Conservation (phyloP, 2,888 invertebrate species). For the Tachystola acroxantha region DNA sequence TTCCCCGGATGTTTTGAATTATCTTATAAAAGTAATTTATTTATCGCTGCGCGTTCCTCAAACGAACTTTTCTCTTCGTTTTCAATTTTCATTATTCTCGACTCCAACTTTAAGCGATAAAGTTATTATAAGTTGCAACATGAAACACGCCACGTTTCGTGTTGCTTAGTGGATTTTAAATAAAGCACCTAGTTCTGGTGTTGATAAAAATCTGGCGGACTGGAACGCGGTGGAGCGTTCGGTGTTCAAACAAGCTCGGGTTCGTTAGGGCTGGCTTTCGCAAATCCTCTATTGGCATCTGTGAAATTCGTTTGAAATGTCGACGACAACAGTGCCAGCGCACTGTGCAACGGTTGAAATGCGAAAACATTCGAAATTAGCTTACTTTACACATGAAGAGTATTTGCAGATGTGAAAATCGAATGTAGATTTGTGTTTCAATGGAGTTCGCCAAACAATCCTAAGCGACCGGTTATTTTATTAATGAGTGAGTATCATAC, state of each 20-base stretch:
- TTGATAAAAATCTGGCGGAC: slow-evolving; percentile 31
- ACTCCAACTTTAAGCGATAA: slow-evolving; percentile 8
- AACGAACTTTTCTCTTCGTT: not conserved
- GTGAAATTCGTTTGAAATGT: slow-evolving; percentile 37
- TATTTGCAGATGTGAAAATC: no score
- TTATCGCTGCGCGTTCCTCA: no score
- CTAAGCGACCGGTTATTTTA: no score
- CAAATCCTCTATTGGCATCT: slow-evolving; percentile 47
- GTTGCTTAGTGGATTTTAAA: slow-evolving; percentile 17
- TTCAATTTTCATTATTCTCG: not conserved
- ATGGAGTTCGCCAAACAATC: no score
- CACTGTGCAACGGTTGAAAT: slow-evolving; percentile 7
- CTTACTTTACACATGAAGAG: no score
- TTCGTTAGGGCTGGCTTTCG: slow-evolving; percentile 50
- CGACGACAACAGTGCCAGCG: slow-evolving; percentile 18
- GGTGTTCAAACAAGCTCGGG: slow-evolving; percentile 38
- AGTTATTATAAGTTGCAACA: slow-evolving; percentile 6
- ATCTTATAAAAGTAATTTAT: no score
- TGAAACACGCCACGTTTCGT: slow-evolving; percentile 18
- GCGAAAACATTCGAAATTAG: not conserved
- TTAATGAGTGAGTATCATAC: not conserved
- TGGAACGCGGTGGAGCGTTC: slow-evolving; percentile 20
- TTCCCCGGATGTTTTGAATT: no score
- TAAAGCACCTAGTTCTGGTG: slow-evolving; percentile 8
- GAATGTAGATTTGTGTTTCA: no score